These are phyloP conservation scores for Rattus rattus DNA, from an alignment of 2,113 vertebrate genomes.

Conservation along the genomic window DNA sequence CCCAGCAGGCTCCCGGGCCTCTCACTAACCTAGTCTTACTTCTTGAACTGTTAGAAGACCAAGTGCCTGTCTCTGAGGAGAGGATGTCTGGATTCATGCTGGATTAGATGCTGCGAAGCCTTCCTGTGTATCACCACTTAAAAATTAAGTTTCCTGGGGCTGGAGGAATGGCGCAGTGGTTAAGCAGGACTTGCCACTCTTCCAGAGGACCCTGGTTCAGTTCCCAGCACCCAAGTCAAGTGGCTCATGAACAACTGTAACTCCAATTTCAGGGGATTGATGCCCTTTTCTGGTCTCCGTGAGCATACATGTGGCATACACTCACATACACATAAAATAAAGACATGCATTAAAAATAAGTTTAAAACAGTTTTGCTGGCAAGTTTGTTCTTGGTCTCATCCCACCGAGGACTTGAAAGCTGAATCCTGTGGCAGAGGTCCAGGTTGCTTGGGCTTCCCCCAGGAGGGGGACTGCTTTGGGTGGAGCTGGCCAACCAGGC, in stretches of 20 bases:
- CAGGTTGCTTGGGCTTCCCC: neutral
- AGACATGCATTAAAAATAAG: neutral
- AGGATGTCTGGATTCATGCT: neutral
- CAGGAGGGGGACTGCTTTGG: neutral
- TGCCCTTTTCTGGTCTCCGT: neutral
- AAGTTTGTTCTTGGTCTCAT: neutral
- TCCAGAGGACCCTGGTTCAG: neutral
- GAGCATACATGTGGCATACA: neutral
- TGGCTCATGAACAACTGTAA: neutral
- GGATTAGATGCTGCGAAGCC: neutral
- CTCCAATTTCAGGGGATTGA: neutral
- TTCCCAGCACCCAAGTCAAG: neutral
- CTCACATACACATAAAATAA: neutral
- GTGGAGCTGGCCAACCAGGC: neutral
- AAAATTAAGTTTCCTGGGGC: neutral
- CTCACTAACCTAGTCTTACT: neutral
- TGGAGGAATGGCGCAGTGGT: neutral
- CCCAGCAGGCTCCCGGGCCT: neutral
- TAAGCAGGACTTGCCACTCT: neutral
- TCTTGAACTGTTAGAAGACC: neutral
- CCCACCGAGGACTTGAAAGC: neutral
- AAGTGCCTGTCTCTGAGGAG: neutral
- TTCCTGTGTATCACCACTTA: neutral
- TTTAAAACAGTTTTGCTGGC: neutral
- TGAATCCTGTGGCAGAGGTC: accelerated